A percentile compares a stretch with the other conserved stretches of the same genome.
Evolutionary conservation across 2,113 vertebrate species (phyloP).

Genomic region (Canis aureus): DNA sequence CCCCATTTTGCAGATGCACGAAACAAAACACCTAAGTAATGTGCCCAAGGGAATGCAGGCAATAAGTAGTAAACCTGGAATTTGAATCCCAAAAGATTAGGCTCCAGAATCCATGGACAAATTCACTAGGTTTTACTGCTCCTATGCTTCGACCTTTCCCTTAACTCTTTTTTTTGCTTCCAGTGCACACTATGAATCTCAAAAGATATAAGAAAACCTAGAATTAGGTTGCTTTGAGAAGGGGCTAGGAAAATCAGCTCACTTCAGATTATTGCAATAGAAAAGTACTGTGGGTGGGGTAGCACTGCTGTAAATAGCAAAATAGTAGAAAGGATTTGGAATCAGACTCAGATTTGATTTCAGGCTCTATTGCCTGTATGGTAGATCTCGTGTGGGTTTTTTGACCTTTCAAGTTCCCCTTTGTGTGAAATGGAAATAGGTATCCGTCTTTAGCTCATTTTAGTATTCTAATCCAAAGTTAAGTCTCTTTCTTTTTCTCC

Average conservation of each 20-base stretch:
- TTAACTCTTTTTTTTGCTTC: not conserved
- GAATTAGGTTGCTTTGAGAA: not conserved
- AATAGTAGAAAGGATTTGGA: not conserved
- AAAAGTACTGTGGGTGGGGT: not conserved
- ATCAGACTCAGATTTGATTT: not conserved
- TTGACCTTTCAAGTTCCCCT: not conserved
- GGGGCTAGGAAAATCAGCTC: not conserved
- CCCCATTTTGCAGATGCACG: not conserved
- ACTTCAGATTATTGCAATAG: not conserved
- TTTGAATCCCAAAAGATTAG: not conserved
- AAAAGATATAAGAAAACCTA: not conserved
- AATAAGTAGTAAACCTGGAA: constrained; percentile 24
- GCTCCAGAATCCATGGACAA: not conserved
- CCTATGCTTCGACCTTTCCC: not conserved
- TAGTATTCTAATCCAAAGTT: not conserved
- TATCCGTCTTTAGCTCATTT: not conserved
- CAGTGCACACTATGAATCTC: not conserved
- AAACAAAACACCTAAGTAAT: not conserved
- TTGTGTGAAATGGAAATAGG: not conserved
- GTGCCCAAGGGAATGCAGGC: not conserved
- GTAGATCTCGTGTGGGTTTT: not conserved
- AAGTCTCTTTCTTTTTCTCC: not conserved
- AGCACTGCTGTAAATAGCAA: not conserved
- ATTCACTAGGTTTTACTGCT: not conserved
- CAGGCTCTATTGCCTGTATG: not conserved